Evolutionary conservation across 2,888 invertebrate species (phyloP).

Genomic region (Acanthococcus lagerstroemiae): DNA sequence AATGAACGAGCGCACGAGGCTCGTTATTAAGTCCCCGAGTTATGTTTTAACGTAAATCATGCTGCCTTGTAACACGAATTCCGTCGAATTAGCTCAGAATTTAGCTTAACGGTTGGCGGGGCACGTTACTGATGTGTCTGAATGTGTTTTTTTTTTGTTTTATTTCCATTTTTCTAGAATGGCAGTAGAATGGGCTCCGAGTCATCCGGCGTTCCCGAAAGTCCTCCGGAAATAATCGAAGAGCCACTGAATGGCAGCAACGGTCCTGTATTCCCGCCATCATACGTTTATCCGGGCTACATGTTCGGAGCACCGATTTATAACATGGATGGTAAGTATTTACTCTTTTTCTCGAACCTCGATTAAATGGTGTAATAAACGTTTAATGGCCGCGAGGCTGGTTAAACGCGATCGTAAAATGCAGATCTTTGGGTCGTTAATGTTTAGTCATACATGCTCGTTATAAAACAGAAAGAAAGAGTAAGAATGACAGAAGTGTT

Average conservation of each 20-base stretch:
- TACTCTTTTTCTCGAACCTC: not conserved
- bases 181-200: constrained; percentile 40
- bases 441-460: not conserved
- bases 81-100: too few relatives aligned
- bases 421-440: not conserved
- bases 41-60: too few relatives aligned
- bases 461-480: too few relatives aligned
- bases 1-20: too few relatives aligned
- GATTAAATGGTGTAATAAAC: not conserved
- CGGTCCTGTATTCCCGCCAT: constrained; percentile 36
- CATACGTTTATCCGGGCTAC: constrained; percentile 46
- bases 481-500: too few relatives aligned
- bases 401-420: not conserved
- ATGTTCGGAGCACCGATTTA: constrained; percentile 47
- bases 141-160: too few relatives aligned
- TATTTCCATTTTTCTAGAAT: constrained; percentile 37
- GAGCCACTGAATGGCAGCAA: constrained; percentile 34
- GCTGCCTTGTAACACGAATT: too few relatives aligned
- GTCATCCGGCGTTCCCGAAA: constrained; percentile 36
- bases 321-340: constrained; percentile 45
- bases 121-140: too few relatives aligned
- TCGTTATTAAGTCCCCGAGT: too few relatives aligned
- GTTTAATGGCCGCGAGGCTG: not conserved
- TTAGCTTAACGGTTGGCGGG: too few relatives aligned
- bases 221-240: constrained; percentile 38